Conservation (phyloP, 2,888 invertebrate species). For the Lepetodrilus schrolli region DNA sequence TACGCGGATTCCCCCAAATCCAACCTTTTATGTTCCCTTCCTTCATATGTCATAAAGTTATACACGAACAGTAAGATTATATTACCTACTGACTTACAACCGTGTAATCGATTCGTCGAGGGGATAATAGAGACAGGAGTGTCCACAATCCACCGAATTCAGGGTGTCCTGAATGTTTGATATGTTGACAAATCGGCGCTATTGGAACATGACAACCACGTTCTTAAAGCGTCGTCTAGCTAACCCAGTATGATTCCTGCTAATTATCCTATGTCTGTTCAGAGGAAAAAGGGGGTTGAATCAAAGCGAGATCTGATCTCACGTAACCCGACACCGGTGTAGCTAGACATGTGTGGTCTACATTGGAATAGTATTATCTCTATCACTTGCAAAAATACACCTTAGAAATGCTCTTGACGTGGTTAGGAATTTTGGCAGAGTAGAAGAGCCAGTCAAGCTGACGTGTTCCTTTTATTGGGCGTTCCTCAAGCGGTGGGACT, state of each 20-base stretch:
- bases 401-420: slow-evolving; percentile 17
- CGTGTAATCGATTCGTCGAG: no score
- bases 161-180: no score
- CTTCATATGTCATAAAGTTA: no score
- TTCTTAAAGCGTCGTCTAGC: neutral
- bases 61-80: no score
- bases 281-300: neutral
- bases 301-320: slow-evolving; percentile 12
- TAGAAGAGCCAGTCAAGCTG: slow-evolving; percentile 13
- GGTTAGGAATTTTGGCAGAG: neutral
- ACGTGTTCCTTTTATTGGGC: slow-evolving; percentile 19
- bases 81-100: no score
- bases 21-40: no score
- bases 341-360: slow-evolving; percentile 14
- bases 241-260: neutral
- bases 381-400: slow-evolving; percentile 14
- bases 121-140: no score
- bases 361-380: slow-evolving; percentile 17
- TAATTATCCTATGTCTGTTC: neutral
- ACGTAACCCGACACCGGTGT: neutral
- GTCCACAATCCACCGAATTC: no score
- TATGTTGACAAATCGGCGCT: no score
- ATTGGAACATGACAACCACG: no score
- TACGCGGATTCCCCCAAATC: no score
- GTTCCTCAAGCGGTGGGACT: slow-evolving; percentile 12